Base-by-base conservation (phyloP, 2,888 invertebrate species). In the Eilema griseolum region DNA sequence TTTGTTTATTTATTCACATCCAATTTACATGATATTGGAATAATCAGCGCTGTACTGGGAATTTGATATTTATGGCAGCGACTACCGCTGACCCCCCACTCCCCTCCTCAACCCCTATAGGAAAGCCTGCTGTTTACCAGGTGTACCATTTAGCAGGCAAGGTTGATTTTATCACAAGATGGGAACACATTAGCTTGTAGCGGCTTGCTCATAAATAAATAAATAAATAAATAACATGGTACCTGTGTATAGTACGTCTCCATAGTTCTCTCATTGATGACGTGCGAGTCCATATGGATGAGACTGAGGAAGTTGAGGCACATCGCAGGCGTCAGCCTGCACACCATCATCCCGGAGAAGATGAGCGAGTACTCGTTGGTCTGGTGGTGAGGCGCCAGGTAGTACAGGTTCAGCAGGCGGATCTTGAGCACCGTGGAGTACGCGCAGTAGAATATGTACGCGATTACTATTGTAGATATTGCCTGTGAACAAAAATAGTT, bases 331-430 rank as follows among this genome's bases (percentile, higher is more conserved):
- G 99, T 99, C 67, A 99, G 96, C 2, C 99, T 97, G 89, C 99
- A 99, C 57, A 99, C 96, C 96, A 99, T 97, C 99, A 99, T 99
- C 70, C 99, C 99, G 82, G 99, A 98, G 95, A 99, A 99, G 87
- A 99, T 98, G 75, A 99, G 96, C 90, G 99, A 99, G 95, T 99
- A 99, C 89, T 99, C 99, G 89, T 99, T 99, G 11, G 99, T 99
- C 94, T 99, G 99, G 91, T 99, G 99, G 90, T 99, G 98, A 0
- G 99, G 98, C 7, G 99, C 99, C 81, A 99, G 94, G 90, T 99
- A 99, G 95, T 99, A 99, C 80, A 99, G 96, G 95, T 99, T 99
- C 62, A 99, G 96, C 41, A 99, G 97, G 67, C 99, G 97, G 83
- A 99, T 98, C 93, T 99, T 98, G 83, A 99, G 97, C 59, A 99